These are phyloP conservation scores for Falco cherrug DNA, from an alignment of 2,797 vertebrate genomes.

Conservation along the genomic window DNA sequence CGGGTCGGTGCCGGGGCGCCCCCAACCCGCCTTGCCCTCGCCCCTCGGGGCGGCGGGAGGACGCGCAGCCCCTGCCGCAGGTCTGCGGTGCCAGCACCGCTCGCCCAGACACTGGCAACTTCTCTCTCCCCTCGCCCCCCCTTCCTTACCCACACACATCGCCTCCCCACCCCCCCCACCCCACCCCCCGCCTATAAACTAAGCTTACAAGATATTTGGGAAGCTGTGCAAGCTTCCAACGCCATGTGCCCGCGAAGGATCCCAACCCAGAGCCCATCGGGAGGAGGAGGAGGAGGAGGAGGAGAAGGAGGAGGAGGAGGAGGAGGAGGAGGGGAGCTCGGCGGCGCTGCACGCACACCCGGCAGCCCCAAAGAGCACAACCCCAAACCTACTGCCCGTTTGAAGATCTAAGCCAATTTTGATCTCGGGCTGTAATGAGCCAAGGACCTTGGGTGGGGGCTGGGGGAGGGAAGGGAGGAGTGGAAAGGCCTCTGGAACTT, in stretches of 20 bases:
- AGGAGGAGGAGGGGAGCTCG: slow-evolving; percentile 40
- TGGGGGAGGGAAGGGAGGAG: slow-evolving; percentile 53
- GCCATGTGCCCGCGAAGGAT: too few relatives aligned
- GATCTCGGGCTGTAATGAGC: slow-evolving; percentile 76
- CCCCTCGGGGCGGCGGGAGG: neutral
- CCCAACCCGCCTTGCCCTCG: neutral
- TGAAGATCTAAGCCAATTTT: slow-evolving; percentile 78
- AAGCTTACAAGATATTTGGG: too few relatives aligned
- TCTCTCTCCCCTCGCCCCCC: too few relatives aligned
- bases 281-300: neutral
- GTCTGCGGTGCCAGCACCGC: neutral
- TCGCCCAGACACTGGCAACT: neutral
- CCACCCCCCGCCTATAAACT: too few relatives aligned
- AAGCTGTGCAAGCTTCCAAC: too few relatives aligned
- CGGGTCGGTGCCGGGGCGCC: neutral
- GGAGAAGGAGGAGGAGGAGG: neutral
- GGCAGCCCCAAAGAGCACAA: slow-evolving; percentile 55
- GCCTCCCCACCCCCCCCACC: too few relatives aligned
- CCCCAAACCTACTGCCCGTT: slow-evolving; percentile 17
- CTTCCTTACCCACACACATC: too few relatives aligned
- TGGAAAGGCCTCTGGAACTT: slow-evolving; percentile 82
- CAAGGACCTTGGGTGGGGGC: slow-evolving; percentile 58
- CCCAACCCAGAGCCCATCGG: too few relatives aligned
- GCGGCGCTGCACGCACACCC: slow-evolving; percentile 17
- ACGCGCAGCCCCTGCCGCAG: neutral